phyloP scores from a whole-genome alignment of 1,140 invertebrate genomes.

The Gonioctena quinquepunctata region DNA sequence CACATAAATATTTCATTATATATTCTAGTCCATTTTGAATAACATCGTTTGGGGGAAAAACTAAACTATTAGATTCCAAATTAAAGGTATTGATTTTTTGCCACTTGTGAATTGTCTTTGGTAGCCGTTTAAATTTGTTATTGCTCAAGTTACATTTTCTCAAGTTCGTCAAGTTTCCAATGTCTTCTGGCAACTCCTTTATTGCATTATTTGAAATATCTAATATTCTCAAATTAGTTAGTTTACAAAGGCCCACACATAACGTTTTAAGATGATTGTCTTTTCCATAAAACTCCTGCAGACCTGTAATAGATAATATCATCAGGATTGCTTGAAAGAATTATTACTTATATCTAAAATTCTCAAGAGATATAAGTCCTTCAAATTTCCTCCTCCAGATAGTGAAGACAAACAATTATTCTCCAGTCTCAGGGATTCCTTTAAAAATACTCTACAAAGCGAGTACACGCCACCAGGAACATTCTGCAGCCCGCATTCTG shows the following conservation, averaged over 20 bases:
- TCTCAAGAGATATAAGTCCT: constrained; percentile 69
- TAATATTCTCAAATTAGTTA: constrained; percentile 67
- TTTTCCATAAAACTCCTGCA: constrained; percentile 68
- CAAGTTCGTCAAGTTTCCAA: constrained; percentile 66
- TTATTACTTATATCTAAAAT: constrained; percentile 75
- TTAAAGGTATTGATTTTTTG: constrained; percentile 62
- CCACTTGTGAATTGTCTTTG: constrained; percentile 65
- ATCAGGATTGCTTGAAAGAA: constrained; percentile 63
- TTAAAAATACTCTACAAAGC: constrained; percentile 77
- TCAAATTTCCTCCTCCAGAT: constrained; percentile 70
- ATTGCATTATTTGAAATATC: constrained; percentile 74
- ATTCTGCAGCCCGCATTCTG: constrained; percentile 69
- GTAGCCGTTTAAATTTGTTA: constrained; percentile 65
- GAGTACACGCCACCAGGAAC: constrained; percentile 76
- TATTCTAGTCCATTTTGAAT: constrained; percentile 62
- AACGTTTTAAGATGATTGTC: constrained; percentile 68
- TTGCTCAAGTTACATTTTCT: constrained; percentile 61
- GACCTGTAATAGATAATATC: constrained; percentile 66
- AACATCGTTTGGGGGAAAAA: constrained; percentile 66
- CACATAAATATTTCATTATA: constrained; percentile 70
- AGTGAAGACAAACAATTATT: constrained; percentile 70
- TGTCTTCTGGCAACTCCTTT: constrained; percentile 65
- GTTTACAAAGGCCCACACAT: constrained; percentile 67
- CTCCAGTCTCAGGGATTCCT: constrained; percentile 69
- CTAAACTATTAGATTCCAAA: constrained; percentile 65